A percentile compares a stretch with the other conserved stretches of the same genome.
phyloP scores from a whole-genome alignment of 2,797 vertebrate species.

The Sebastiscus tertius region DNA sequence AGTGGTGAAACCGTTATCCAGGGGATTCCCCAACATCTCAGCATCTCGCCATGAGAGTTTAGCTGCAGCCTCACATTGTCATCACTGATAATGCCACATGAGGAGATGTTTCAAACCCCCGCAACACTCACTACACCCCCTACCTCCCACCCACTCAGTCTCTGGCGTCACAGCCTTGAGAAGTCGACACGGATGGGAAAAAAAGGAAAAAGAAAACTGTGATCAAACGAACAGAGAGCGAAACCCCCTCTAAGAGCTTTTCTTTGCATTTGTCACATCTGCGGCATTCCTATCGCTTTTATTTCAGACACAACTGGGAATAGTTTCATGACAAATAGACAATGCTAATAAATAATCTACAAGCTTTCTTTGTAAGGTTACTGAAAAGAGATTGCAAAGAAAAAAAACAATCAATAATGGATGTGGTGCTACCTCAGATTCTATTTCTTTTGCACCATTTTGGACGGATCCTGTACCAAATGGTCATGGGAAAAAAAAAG shows the following conservation, averaged over 20 bases:
- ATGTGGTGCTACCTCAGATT: constrained; percentile 2
- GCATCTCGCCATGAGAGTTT: constrained; percentile 12
- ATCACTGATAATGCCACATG: constrained; percentile 25
- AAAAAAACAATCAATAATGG: constrained; percentile 34
- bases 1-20: constrained; percentile 5
- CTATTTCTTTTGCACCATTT: constrained; percentile 1
- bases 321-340: constrained; percentile 18
- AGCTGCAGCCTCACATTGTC: constrained; percentile 36
- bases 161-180: constrained; percentile 32
- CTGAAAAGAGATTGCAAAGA: constrained; percentile 15
- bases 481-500: not conserved
- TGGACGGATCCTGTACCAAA: not conserved
- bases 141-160: not conserved
- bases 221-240: constrained; percentile 21
- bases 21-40: constrained; percentile 37
- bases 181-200: constrained; percentile 1
- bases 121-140: not conserved
- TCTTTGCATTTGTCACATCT: constrained; percentile 39
- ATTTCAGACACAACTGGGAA: constrained; percentile 18
- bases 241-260: constrained; percentile 18
- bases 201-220: not conserved
- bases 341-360: constrained; percentile 43
- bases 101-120: constrained; percentile 3
- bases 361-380: not conserved
- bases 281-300: constrained; percentile 15